Evolutionary conservation across 1,140 invertebrate species (phyloP).

Genomic region (Sweltsa coloradensis): DNA sequence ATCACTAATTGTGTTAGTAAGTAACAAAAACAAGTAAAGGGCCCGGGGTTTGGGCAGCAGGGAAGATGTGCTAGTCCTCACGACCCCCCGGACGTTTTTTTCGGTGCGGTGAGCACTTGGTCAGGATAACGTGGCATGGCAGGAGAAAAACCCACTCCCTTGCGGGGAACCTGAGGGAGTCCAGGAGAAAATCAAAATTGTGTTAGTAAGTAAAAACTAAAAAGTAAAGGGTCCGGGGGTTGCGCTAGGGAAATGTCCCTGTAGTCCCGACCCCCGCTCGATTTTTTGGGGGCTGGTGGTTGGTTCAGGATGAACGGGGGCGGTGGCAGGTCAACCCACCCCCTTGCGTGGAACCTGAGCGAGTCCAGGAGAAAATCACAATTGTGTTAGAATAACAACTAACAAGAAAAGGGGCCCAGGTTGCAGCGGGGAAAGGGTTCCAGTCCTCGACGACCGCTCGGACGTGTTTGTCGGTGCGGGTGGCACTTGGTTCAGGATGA

Average conservation of each 20-base stretch:
- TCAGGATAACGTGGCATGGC: constrained; percentile 49
- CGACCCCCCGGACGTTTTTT: constrained; percentile 26
- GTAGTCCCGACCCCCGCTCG: constrained; percentile 47
- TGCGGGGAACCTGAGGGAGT: constrained; percentile 52
- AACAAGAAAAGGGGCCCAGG: constrained; percentile 44
- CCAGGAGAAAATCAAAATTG: too few species aligned
- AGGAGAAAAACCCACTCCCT: constrained; percentile 74
- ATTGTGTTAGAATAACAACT: not conserved
- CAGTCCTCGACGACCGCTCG: constrained; percentile 43
- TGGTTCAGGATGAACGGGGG: constrained; percentile 51
- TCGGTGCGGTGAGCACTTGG: constrained; percentile 40
- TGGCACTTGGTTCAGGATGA: constrained; percentile 43
- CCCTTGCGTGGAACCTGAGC: constrained; percentile 62
- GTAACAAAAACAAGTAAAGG: too few species aligned
- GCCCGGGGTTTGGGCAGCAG: constrained; percentile 51
- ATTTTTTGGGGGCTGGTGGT: constrained; percentile 33
- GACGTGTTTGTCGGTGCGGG: constrained; percentile 37
- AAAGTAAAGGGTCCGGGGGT: constrained; percentile 74
- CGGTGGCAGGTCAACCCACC: constrained; percentile 61
- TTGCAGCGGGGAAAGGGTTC: constrained; percentile 55
- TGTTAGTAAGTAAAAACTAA: too few species aligned
- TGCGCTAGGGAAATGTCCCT: constrained; percentile 55
- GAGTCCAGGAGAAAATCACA: too few species aligned
- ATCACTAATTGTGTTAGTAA: too few species aligned
- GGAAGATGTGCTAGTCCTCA: constrained; percentile 56